A percentile compares a stretch with the other conserved stretches of the same genome.
Evolutionary conservation across 1,140 invertebrate genomes (phyloP).

Genomic region (Conopomorpha cramerella): DNA sequence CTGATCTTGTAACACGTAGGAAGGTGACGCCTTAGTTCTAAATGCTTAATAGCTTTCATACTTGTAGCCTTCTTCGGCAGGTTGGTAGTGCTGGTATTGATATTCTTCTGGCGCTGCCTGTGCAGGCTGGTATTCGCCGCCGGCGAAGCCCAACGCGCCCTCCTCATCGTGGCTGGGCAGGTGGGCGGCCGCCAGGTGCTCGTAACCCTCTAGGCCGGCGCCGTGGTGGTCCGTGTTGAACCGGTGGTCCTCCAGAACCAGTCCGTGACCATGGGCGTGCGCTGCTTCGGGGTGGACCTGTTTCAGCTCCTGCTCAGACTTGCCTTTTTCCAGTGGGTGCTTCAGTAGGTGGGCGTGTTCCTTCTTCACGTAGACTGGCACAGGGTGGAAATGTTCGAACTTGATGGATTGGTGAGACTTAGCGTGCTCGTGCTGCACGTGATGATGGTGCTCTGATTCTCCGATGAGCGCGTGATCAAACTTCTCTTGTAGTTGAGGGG

Average conservation of each 20-base stretch:
- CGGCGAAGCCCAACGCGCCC: no score
- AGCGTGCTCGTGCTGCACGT: constrained; percentile 65
- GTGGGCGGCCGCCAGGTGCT: constrained; percentile 37
- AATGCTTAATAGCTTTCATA: constrained; percentile 34
- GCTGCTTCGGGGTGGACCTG: constrained; percentile 63
- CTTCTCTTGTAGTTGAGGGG: constrained; percentile 32
- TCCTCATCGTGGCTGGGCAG: no score
- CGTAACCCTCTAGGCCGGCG: constrained; percentile 28
- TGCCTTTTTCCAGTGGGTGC: constrained; percentile 65
- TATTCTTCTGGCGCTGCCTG: constrained; percentile 32
- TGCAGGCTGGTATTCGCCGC: constrained; percentile 34
- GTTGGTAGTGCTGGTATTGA: constrained; percentile 26
- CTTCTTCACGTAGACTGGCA: constrained; percentile 68
- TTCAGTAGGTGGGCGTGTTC: constrained; percentile 65
- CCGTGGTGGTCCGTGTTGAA: constrained; percentile 57
- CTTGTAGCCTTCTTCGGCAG: constrained; percentile 36
- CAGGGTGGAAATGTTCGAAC: constrained; percentile 68
- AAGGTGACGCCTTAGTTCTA: no score
- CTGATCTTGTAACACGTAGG: no score
- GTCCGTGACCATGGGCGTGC: constrained; percentile 60
- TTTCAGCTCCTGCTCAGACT: constrained; percentile 63
- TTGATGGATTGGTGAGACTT: constrained; percentile 69
- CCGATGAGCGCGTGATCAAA: constrained; percentile 50
- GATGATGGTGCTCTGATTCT: constrained; percentile 62
- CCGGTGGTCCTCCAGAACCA: constrained; percentile 63